phyloP scores from a whole-genome alignment of 2,113 vertebrate species.

The Festucalex cinctus region DNA sequence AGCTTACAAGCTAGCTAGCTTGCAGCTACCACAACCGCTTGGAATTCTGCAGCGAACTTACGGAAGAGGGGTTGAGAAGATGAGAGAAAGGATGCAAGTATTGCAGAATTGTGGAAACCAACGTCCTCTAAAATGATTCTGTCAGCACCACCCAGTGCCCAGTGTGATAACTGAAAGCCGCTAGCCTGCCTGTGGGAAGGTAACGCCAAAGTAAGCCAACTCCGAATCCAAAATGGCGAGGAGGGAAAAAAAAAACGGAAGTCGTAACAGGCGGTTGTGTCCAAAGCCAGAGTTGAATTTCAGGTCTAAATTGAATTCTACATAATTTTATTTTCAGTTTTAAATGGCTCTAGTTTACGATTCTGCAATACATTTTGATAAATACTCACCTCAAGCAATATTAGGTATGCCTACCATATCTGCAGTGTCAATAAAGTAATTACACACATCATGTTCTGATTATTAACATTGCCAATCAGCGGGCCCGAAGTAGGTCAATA shows the following conservation, averaged over 20 bases:
- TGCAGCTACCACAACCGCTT: conserved; percentile 20
- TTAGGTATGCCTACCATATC: background rate
- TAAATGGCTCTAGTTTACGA: background rate
- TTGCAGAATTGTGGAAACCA: conserved; percentile 1
- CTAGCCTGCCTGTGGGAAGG: conserved; percentile 13
- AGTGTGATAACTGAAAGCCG: background rate
- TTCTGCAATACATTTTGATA: no score
- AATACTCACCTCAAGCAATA: background rate
- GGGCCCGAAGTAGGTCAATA: background rate
- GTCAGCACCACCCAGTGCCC: background rate
- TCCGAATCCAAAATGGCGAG: conserved; percentile 67
- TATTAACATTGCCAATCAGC: background rate
- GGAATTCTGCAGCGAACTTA: conserved; percentile 4
- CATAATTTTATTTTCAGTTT: background rate
- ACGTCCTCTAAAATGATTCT: background rate
- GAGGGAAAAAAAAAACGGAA: conserved; percentile 50
- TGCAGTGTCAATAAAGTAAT: background rate
- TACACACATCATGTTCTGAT: background rate
- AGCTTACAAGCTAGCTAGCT: conserved; percentile 33
- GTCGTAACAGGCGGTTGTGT: conserved; percentile 20
- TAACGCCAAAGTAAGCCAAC: conserved; percentile 18
- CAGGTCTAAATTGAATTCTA: background rate
- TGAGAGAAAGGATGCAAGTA: background rate
- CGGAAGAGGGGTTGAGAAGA: background rate
- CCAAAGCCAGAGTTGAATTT: background rate